These are phyloP conservation scores for Gymnodraco acuticeps DNA, from an alignment of 2,797 vertebrate species.

Conservation along the genomic window DNA sequence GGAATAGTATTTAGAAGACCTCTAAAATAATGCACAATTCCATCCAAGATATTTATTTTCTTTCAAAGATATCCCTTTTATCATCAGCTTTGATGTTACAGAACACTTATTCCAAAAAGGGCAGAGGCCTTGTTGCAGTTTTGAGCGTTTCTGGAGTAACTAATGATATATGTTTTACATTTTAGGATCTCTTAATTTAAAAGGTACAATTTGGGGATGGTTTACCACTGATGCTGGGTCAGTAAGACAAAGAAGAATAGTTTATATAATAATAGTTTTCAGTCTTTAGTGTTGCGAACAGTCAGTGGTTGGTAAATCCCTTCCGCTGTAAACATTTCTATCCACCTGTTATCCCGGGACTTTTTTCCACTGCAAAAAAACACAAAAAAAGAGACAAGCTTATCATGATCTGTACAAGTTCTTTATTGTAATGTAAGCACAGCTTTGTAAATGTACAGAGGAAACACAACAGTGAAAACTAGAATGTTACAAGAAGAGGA, in stretches of 20 bases:
- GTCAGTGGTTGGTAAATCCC: not conserved
- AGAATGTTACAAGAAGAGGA: conserved; percentile 85
- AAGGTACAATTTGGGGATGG: not conserved
- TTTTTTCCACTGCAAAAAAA: conserved; percentile 23
- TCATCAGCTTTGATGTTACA: not conserved
- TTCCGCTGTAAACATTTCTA: not conserved
- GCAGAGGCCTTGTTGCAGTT: not conserved
- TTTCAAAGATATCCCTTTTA: not conserved
- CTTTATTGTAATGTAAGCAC: conserved; percentile 94
- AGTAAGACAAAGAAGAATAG: not conserved
- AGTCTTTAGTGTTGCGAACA: not conserved
- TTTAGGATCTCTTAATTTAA: not conserved
- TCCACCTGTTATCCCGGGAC: not conserved
- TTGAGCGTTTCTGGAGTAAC: not conserved
- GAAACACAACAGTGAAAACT: conserved; percentile 92
- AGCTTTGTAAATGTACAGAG: conserved; percentile 97
- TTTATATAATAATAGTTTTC: not conserved
- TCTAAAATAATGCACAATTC: too few relatives aligned
- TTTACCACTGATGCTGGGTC: not conserved
- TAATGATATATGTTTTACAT: conserved; percentile 6
- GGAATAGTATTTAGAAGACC: too few relatives aligned
- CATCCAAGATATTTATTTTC: not conserved
- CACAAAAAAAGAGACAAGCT: conserved; percentile 14
- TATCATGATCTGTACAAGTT: conserved; percentile 94
- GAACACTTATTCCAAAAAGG: not conserved